Conservation (phyloP, 2,797 vertebrate species). For the Champsocephalus gunnari region DNA sequence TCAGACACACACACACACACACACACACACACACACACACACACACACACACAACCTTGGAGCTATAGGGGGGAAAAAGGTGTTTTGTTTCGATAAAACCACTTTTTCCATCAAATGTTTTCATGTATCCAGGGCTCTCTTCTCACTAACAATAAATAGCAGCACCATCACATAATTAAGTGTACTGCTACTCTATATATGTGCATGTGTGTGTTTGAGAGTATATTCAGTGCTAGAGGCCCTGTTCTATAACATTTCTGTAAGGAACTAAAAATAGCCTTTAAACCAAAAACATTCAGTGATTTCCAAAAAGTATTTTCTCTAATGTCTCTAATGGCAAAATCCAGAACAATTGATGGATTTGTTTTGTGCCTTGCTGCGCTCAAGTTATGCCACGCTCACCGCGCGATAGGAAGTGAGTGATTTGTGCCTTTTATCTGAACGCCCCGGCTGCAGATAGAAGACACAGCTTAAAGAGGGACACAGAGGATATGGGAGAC, state of each 20-base stretch:
- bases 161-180: background rate
- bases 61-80: background rate
- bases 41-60: background rate
- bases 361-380: constrained; percentile 54
- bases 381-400: constrained; percentile 47
- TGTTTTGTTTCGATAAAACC: background rate
- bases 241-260: constrained; percentile 10
- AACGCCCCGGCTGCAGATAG: constrained; percentile 37
- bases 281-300: constrained; percentile 1
- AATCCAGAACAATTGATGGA: constrained; percentile 44
- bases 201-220: constrained; percentile 3
- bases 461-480: constrained; percentile 45
- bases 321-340: constrained; percentile 22
- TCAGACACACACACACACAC: background rate
- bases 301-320: constrained; percentile 21
- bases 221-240: background rate
- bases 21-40: background rate
- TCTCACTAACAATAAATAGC: background rate
- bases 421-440: constrained; percentile 62
- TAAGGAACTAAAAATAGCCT: constrained; percentile 8
- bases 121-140: background rate
- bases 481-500: constrained; percentile 21
- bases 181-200: background rate
- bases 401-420: constrained; percentile 49
- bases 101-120: constrained; percentile 13